Percentiles rank a stretch among this genome's conserved stretches.
Evolutionary conservation across 2,888 invertebrate species (phyloP).

Genomic region (Gandaritis pyraliata): DNA sequence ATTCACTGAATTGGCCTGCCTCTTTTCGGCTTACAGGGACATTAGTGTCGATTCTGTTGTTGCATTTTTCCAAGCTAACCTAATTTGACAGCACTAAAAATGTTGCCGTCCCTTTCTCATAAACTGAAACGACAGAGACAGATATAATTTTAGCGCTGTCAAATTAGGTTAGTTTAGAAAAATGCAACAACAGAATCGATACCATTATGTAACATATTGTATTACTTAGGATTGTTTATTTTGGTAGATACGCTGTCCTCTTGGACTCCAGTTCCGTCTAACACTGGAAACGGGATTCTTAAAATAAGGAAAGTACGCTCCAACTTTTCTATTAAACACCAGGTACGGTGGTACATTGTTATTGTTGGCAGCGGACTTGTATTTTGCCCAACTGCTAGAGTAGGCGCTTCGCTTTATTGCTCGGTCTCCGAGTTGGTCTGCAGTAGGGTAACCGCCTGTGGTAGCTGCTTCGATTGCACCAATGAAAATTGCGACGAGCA

Average conservation of each 20-base stretch:
- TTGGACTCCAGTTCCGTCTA: conserved; percentile 45
- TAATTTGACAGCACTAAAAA: no score
- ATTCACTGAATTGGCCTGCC: no score
- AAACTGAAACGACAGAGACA: no score
- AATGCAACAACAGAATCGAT: no score
- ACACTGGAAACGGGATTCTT: conserved; percentile 53
- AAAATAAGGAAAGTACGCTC: conserved; percentile 71
- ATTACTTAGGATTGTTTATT: no score
- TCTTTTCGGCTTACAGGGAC: no score
- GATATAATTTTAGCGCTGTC: no score
- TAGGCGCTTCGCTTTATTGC: conserved; percentile 49
- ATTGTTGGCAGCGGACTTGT: conserved; percentile 16
- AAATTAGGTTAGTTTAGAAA: no score
- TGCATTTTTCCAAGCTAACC: no score
- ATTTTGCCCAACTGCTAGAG: conserved; percentile 50
- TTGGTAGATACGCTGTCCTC: conserved; percentile 15
- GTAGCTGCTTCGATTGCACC: conserved; percentile 23
- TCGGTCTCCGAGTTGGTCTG: conserved; percentile 7
- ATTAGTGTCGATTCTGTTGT: no score
- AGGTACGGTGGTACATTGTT: conserved; percentile 66
- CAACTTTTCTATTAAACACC: conserved; percentile 68
- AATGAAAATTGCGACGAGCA: conserved; percentile 44
- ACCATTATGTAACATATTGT: no score
- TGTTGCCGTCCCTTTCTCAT: no score
- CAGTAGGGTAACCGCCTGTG: not conserved